Conservation (phyloP, 2,797 vertebrate species). For the Chelmon rostratus region DNA sequence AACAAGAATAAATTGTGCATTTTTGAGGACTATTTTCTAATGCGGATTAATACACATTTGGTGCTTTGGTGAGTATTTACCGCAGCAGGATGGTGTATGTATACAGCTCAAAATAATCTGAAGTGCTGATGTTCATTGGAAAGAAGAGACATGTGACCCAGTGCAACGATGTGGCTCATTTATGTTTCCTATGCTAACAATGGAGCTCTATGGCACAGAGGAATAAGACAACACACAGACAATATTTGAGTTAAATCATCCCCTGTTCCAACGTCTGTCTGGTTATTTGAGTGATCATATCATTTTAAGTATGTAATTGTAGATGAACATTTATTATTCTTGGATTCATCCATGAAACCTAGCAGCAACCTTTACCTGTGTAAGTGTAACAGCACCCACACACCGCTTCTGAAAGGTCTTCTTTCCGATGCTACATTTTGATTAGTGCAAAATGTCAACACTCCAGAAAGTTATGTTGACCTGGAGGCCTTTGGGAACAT, state of each 20-base stretch:
- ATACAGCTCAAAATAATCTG: background rate
- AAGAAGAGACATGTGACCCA: no score
- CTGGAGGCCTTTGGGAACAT: constrained; percentile 24
- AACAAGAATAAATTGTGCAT: background rate
- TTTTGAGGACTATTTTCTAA: background rate
- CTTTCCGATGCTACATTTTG: constrained; percentile 17
- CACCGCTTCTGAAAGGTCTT: background rate
- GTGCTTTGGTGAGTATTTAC: background rate
- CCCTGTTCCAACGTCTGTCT: background rate
- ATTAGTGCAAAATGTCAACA: constrained; percentile 43
- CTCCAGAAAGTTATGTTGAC: constrained; percentile 23
- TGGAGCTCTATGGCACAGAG: background rate
- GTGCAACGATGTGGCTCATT: background rate
- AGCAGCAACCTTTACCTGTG: background rate
- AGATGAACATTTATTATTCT: constrained; percentile 15
- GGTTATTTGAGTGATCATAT: background rate
- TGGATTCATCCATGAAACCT: constrained; percentile 4
- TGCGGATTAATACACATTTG: background rate
- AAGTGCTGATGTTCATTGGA: background rate
- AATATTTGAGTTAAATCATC: constrained; percentile 3
- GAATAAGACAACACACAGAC: background rate
- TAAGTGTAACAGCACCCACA: background rate
- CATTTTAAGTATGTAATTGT: constrained; percentile 11
- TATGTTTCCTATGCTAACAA: background rate
- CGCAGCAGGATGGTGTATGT: background rate